Percentiles rank a stretch among this genome's conserved stretches.
These are phyloP conservation scores for Lasioglossum marginatum DNA, from an alignment of 2,888 invertebrate species.

Conservation along the genomic window DNA sequence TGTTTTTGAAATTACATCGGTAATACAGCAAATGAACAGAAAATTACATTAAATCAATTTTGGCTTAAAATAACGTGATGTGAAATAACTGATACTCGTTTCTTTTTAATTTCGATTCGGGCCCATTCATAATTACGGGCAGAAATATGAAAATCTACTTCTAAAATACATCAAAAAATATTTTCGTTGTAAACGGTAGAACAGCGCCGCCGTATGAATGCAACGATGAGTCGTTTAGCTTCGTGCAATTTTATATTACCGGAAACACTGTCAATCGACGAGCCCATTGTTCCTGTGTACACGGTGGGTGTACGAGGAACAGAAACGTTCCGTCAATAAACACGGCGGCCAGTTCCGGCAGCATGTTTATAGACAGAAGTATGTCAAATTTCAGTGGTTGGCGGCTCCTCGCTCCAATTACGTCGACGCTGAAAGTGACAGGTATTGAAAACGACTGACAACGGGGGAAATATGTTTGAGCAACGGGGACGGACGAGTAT, in stretches of 20 bases:
- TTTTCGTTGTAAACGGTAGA: no score
- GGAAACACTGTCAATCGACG: neutral
- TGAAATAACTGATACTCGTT: no score
- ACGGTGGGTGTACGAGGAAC: neutral
- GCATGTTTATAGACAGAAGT: neutral
- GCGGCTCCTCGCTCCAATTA: slow-evolving; percentile 6
- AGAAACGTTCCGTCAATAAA: neutral
- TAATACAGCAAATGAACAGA: no score
- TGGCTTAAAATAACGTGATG: no score
- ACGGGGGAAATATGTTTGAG: neutral
- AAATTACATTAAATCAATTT: no score
- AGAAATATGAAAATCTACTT: no score
- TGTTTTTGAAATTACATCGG: no score
- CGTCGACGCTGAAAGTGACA: neutral
- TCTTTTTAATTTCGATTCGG: no score
- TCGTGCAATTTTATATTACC: neutral
- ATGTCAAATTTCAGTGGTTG: slow-evolving; percentile 5
- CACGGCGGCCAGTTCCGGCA: neutral
- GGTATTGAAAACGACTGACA: slow-evolving; percentile 11
- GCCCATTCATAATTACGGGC: no score
- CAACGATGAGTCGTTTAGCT: neutral
- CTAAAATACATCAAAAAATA: no score
- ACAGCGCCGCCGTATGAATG: neutral
- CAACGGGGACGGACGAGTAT: neutral
- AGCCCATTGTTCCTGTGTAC: neutral